phyloP scores from a whole-genome alignment of 2,797 vertebrate genomes.

The Pipistrellus kuhlii region DNA sequence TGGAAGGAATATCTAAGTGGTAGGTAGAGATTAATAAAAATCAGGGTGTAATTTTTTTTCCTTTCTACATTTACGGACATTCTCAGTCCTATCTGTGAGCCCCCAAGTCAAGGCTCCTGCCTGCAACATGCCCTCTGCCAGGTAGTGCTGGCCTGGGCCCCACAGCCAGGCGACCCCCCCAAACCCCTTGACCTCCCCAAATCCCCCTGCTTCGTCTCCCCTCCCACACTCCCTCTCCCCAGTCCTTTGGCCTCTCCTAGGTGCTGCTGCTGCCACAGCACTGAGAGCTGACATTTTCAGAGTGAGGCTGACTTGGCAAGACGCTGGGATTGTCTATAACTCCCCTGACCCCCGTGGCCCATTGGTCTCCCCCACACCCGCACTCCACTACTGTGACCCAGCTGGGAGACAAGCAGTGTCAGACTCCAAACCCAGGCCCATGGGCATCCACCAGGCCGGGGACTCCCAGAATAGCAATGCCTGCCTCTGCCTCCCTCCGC shows the following conservation, averaged over 20 bases:
- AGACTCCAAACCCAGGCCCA: background rate
- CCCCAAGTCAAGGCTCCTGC: background rate
- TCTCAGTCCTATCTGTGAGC: background rate
- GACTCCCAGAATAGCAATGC: background rate
- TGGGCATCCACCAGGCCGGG: background rate
- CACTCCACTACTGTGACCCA: too few relatives aligned
- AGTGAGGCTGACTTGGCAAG: background rate
- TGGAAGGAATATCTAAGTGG: background rate
- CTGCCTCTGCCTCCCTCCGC: background rate
- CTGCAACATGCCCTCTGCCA: background rate
- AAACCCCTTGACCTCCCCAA: too few relatives aligned
- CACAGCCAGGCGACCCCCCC: background rate
- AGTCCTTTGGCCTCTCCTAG: background rate
- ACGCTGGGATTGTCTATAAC: background rate
- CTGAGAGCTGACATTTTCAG: background rate
- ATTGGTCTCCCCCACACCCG: too few relatives aligned
- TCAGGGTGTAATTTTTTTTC: background rate
- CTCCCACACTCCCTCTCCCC: background rate
- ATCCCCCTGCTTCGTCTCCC: background rate
- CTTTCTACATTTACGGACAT: background rate
- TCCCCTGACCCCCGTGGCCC: background rate
- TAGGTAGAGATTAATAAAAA: background rate
- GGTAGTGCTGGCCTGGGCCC: background rate
- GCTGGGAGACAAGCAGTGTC: background rate
- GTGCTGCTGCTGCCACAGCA: background rate